Evolutionary conservation across 2,888 invertebrate species (phyloP), one percentile per base, ranked within the genome.

Genomic region (Ormyrus nitidulus): DNA sequence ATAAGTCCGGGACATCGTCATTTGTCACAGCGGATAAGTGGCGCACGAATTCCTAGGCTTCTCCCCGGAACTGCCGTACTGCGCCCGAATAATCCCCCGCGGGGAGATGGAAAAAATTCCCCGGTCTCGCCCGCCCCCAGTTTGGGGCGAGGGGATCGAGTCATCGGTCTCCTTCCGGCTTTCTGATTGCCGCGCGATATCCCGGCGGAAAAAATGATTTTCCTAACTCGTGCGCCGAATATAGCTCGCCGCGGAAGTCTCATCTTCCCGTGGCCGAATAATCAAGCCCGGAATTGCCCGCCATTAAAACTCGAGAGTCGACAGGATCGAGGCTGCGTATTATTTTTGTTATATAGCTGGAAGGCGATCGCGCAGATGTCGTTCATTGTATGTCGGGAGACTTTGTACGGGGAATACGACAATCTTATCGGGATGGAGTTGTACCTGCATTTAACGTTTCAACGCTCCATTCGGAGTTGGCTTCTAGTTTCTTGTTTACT

Each of bases 11-110:
- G n/a, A 6, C 11, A 10, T 51, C 5, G 71, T 71, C 71, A 51
- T 71, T 71, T 61, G 61, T 61, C 71, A 71, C 51, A 4, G 58
- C 49, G 19, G 61, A 51, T 71, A 71, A 71, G 61, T 71, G 10
- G 34, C 61, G 51, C 34, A 51, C 19, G 51, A 71, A 71, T 71
- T 61, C 61, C 71, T 11, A 5, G 19, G 6, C 34, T 9, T 9
- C n/a, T 19, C 11, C 34, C 34, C 34, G 34, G 34, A 34, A 34
- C 34, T 34, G 34, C 3, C 34, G 34, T 34, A 3, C 34, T 34
- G 34, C 34, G 19, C 19, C 19, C 19, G 34, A 34, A 34, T 34
- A 4, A 34, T 34, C 48, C 13, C 13, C 9, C 46, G 2, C 13
- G n/a, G 11, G 48, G n/a, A 44, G 54, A 65, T 13, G 49, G 34